phyloP scores from a whole-genome alignment of 2,888 invertebrate genomes.

The Caenorhabditis sp. region DNA sequence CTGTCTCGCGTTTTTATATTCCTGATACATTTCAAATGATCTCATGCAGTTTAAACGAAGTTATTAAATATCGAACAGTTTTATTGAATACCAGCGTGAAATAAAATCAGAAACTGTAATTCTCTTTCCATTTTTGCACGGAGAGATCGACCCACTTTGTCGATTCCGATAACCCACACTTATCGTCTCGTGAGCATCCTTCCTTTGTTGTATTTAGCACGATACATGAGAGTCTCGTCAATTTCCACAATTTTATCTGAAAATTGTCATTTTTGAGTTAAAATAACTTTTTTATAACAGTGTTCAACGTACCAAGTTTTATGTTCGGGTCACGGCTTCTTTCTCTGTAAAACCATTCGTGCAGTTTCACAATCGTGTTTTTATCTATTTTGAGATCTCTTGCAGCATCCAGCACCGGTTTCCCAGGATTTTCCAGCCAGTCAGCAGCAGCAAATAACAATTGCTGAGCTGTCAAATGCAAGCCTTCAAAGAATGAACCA shows the following conservation, averaged over 20 bases:
- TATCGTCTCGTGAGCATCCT: background rate
- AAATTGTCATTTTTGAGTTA: no score
- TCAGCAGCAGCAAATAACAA: background rate
- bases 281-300: no score
- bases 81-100: no score
- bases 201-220: no score
- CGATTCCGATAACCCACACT: slow-evolving; percentile 3
- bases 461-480: background rate
- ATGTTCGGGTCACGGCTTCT: background rate
- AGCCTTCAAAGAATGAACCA: background rate
- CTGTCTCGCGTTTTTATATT: no score
- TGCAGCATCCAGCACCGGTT: background rate
- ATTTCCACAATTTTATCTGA: background rate
- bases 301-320: background rate
- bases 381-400: background rate
- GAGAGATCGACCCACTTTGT: no score
- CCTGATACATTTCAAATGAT: no score
- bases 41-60: no score
- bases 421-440: background rate
- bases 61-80: no score
- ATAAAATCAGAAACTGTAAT: no score
- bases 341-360: slow-evolving; percentile 1
- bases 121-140: no score
- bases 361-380: background rate
- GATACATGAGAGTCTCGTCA: background rate